phyloP scores from a whole-genome alignment of 2,797 vertebrate genomes.

The Sciaenops ocellatus region DNA sequence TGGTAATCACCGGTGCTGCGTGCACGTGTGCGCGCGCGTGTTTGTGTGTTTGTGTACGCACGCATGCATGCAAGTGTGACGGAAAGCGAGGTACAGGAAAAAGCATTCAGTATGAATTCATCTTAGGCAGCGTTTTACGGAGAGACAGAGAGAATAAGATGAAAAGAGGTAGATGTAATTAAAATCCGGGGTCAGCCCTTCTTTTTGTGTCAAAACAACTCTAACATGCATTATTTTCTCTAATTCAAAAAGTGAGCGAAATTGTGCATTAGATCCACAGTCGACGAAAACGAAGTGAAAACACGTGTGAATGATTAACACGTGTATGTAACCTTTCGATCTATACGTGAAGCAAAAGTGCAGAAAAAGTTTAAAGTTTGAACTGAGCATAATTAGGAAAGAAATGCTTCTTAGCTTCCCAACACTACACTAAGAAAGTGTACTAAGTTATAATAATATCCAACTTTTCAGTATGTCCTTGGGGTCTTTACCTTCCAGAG shows the following conservation, averaged over 20 bases:
- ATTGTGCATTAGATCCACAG: conserved; percentile 11
- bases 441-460: conserved; percentile 65
- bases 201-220: conserved; percentile 57
- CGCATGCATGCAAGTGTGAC: conserved; percentile 46
- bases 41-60: conserved; percentile 40
- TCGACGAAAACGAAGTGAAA: conserved; percentile 33
- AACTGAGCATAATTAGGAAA: conserved; percentile 32
- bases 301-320: conserved; percentile 13
- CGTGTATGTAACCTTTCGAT: conserved; percentile 14
- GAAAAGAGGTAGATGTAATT: conserved; percentile 69
- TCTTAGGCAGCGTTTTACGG: conserved; percentile 47
- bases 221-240: conserved; percentile 41
- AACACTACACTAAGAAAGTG: conserved; percentile 43
- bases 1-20: conserved; percentile 78
- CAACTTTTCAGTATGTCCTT: conserved; percentile 72
- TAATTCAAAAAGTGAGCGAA: conserved; percentile 38
- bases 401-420: conserved; percentile 22
- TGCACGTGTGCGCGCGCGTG: conserved; percentile 49
- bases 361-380: conserved; percentile 26
- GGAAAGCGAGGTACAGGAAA: conserved; percentile 59
- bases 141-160: conserved; percentile 42
- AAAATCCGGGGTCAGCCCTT: conserved; percentile 61
- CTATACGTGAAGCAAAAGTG: conserved; percentile 7
- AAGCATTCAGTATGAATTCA: conserved; percentile 46
- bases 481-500: conserved; percentile 71